These are phyloP conservation scores for Thereva nobilitata DNA, from an alignment of 2,888 invertebrate species.

Conservation along the genomic window DNA sequence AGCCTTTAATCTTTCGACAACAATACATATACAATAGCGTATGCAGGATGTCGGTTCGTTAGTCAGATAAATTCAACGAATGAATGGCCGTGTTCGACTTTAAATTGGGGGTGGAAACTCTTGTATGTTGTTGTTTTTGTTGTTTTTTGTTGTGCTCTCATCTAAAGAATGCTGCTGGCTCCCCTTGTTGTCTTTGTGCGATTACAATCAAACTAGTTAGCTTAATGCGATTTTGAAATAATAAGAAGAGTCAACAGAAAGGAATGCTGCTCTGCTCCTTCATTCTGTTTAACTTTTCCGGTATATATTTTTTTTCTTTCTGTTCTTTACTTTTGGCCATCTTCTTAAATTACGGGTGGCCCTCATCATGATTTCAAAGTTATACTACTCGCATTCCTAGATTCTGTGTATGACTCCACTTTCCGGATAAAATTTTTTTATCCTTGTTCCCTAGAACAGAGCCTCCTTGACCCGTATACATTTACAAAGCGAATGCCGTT, in stretches of 20 bases:
- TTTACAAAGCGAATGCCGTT: constrained; percentile 39
- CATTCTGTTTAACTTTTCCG: constrained; percentile 41
- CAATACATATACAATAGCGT: constrained; percentile 1
- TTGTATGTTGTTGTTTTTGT: too few relatives aligned
- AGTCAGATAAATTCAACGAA: constrained; percentile 23
- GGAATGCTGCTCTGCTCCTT: constrained; percentile 28
- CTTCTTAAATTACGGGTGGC: constrained; percentile 39
- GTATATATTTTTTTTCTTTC: not conserved
- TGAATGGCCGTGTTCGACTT: constrained; percentile 17
- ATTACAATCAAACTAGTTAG: constrained; percentile 43
- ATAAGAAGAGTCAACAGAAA: constrained; percentile 41
- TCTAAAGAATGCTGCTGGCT: not conserved
- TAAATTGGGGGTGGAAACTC: constrained; percentile 11
- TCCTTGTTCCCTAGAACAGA: constrained; percentile 4
- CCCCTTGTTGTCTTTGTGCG: constrained; percentile 25
- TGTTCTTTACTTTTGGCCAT: constrained; percentile 3
- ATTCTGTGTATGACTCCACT: constrained; percentile 8
- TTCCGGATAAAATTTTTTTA: constrained; percentile 18
- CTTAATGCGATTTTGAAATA: constrained; percentile 42
- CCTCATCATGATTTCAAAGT: constrained; percentile 32
- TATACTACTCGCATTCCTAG: constrained; percentile 15
- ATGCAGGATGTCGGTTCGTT: constrained; percentile 24
- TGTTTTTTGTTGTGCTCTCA: not conserved
- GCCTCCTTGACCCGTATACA: constrained; percentile 39
- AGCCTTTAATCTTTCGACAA: constrained; percentile 26